Evolutionary conservation across 2,113 vertebrate genomes (phyloP).

Genomic region (Mola mola): DNA sequence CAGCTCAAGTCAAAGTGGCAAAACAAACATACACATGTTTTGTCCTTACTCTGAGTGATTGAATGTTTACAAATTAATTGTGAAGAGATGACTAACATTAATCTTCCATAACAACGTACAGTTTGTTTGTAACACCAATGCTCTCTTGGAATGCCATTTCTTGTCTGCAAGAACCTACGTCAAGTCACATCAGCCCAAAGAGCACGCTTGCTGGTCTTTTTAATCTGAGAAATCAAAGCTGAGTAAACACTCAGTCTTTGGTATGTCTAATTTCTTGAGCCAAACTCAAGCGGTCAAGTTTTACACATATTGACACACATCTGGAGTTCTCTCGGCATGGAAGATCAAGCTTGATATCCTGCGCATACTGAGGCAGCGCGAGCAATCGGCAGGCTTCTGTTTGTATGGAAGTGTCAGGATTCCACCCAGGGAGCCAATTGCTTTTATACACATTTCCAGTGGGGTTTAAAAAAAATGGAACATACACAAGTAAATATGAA

Average conservation of each 20-base stretch:
- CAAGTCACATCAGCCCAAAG: conserved; percentile 50
- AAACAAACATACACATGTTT: conserved; percentile 52
- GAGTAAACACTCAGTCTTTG: conserved; percentile 76
- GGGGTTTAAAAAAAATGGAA: no score
- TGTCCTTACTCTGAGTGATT: conserved; percentile 50
- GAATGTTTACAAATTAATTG: conserved; percentile 74
- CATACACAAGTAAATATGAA: no score
- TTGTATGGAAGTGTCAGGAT: conserved; percentile 52
- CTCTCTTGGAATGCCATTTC: conserved; percentile 51
- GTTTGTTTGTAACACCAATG: conserved; percentile 52
- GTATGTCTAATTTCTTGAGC: conserved; percentile 65
- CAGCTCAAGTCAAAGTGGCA: conserved; percentile 64
- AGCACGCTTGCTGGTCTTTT: conserved; percentile 52
- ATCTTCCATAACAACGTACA: conserved; percentile 32
- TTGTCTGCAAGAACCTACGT: conserved; percentile 35
- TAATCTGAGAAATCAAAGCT: conserved; percentile 77
- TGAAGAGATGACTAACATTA: conserved; percentile 47
- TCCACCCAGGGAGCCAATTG: conserved; percentile 31
- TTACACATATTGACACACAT: conserved; percentile 73
- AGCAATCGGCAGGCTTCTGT: conserved; percentile 62
- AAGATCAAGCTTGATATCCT: conserved; percentile 64
- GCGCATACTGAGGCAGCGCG: conserved; percentile 57
- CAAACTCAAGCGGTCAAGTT: conserved; percentile 70
- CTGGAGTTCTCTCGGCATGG: conserved; percentile 60
- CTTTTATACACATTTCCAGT: conserved; percentile 50